Conservation (phyloP, 1,140 invertebrate species). For the Pogonognathellus flavescens region DNA sequence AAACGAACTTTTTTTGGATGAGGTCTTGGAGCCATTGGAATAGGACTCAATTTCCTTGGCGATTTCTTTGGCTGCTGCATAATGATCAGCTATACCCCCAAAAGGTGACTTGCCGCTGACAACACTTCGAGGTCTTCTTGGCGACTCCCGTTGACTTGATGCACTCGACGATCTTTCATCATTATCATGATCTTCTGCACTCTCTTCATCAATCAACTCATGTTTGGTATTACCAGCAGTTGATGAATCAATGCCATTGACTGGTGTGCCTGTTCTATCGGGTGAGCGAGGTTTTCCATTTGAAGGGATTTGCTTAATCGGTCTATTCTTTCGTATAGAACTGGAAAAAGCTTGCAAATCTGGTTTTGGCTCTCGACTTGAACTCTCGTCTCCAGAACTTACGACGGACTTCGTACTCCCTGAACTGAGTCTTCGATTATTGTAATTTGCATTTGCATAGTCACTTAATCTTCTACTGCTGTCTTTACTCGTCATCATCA, state of each 20-base stretch:
- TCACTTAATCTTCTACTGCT: conserved; percentile 29
- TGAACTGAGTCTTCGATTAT: conserved; percentile 24
- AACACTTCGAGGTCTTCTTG: conserved; percentile 52
- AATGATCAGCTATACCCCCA: conserved; percentile 67
- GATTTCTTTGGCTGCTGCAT: conserved; percentile 67
- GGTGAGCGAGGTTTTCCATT: neutral
- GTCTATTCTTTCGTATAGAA: conserved; percentile 62
- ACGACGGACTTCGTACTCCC: conserved; percentile 6
- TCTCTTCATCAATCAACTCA: neutral
- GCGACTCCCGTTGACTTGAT: conserved; percentile 54
- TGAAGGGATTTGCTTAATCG: conserved; percentile 60
- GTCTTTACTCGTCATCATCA: conserved; percentile 61
- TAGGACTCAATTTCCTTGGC: conserved; percentile 67
- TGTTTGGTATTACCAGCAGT: too few relatives aligned
- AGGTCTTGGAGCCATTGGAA: conserved; percentile 62
- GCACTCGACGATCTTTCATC: conserved; percentile 51
- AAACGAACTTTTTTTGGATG: conserved; percentile 65
- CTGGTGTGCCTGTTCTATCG: neutral
- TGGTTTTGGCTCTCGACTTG: neutral
- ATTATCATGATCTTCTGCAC: conserved; percentile 56
- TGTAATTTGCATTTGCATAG: conserved; percentile 1
- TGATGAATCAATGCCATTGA: neutral
- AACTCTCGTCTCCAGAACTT: conserved; percentile 30
- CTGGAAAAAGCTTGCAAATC: conserved; percentile 63
- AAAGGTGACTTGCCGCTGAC: conserved; percentile 60